Evolutionary conservation across 2,797 vertebrate genomes (phyloP).

Genomic region (Salarias fasciatus): DNA sequence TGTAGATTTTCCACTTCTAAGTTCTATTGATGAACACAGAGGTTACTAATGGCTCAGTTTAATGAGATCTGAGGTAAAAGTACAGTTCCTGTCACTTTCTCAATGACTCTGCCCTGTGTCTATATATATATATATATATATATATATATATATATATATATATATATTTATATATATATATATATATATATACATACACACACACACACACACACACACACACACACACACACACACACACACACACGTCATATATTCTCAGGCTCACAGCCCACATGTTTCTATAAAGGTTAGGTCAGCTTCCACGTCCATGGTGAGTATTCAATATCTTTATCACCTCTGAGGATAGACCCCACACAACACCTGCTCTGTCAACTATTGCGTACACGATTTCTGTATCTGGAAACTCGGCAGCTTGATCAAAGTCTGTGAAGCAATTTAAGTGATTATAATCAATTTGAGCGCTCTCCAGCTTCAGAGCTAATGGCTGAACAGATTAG

Average conservation of each 20-base stretch:
- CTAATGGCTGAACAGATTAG: conserved; percentile 70
- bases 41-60: background rate
- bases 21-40: conserved; percentile 4
- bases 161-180: no score
- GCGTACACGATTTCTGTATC: conserved; percentile 46
- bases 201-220: no score
- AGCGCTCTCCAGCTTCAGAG: conserved; percentile 70
- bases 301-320: conserved; percentile 20
- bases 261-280: background rate
- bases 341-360: conserved; percentile 11
- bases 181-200: no score
- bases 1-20: background rate
- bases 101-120: background rate
- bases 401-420: conserved; percentile 57
- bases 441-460: conserved; percentile 76
- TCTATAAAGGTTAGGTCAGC: background rate
- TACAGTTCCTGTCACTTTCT: background rate
- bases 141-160: no score
- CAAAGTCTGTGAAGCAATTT: conserved; percentile 70
- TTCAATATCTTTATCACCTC: conserved; percentile 17
- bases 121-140: background rate
- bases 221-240: no score
- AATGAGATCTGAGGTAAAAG: background rate
- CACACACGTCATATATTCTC: conserved; percentile 4
- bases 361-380: conserved; percentile 34